Conservation (phyloP, 2,797 vertebrate genomes). For the Synaphobranchus kaupii region DNA sequence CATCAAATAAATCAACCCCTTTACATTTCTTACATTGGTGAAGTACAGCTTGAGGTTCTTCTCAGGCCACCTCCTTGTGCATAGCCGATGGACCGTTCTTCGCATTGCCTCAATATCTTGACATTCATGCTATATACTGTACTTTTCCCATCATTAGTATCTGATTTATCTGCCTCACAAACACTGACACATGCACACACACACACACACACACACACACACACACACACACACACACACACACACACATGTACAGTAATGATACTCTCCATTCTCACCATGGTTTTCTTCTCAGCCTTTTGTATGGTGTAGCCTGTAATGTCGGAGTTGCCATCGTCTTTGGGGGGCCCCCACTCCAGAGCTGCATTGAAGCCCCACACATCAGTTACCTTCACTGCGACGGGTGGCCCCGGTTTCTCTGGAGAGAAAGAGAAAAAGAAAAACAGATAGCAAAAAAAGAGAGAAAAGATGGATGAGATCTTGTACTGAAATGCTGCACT, state of each 20-base stretch:
- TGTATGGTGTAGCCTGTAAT: constrained; percentile 84
- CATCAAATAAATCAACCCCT: not conserved
- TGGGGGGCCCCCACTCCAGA: constrained; percentile 83
- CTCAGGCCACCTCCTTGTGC: not conserved
- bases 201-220: not conserved
- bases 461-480: not conserved
- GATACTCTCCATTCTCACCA: constrained; percentile 64
- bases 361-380: constrained; percentile 90
- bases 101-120: not conserved
- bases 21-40: not conserved
- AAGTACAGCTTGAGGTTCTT: not conserved
- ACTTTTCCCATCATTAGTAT: not conserved
- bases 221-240: too few relatives aligned
- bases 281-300: constrained; percentile 91
- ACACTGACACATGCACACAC: not conserved
- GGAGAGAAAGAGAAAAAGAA: constrained; percentile 26
- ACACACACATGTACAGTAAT: not conserved
- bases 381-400: constrained; percentile 76
- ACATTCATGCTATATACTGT: not conserved
- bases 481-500: not conserved
- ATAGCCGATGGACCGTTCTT: not conserved
- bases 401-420: constrained; percentile 84
- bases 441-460: not conserved
- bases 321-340: constrained; percentile 85
- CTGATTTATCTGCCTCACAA: not conserved